A percentile compares a stretch with the other conserved stretches of the same genome.
These are phyloP conservation scores for Pseudococcus longispinus DNA, from an alignment of 2,888 invertebrate genomes.

Conservation along the genomic window DNA sequence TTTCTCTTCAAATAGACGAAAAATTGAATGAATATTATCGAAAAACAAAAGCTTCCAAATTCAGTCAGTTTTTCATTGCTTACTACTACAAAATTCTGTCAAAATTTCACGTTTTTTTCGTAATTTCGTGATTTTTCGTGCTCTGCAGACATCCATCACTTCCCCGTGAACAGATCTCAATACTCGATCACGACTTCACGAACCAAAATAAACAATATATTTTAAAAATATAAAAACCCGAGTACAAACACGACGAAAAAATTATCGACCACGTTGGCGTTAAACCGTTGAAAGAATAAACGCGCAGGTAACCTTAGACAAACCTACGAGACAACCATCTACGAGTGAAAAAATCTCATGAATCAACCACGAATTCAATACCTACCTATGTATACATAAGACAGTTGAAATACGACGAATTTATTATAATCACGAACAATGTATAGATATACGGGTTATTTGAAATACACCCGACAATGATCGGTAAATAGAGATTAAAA, in stretches of 20 bases:
- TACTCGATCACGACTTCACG: not conserved
- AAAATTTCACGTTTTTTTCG: no score
- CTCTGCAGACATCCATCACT: no score
- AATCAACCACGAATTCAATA: not conserved
- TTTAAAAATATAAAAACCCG: not conserved
- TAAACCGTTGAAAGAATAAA: not conserved
- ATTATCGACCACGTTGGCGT: not conserved
- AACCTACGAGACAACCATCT: not conserved
- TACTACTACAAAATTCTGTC: no score
- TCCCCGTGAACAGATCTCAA: not conserved
- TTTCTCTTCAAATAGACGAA: no score
- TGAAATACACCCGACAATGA: not conserved
- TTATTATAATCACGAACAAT: not conserved
- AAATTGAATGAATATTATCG: no score
- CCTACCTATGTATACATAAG: not conserved
- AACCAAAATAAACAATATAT: not conserved
- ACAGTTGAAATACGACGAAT: not conserved
- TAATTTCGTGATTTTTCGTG: no score
- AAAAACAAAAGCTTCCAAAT: no score
- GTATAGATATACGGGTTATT: not conserved
- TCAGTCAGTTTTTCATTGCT: no score
- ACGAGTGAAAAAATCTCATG: not conserved
- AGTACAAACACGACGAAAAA: not conserved
- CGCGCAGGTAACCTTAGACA: not conserved
- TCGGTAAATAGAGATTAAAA: conserved; percentile 15